Conservation (phyloP, 2,797 vertebrate species). For the Oreonectes daqikongensis region DNA sequence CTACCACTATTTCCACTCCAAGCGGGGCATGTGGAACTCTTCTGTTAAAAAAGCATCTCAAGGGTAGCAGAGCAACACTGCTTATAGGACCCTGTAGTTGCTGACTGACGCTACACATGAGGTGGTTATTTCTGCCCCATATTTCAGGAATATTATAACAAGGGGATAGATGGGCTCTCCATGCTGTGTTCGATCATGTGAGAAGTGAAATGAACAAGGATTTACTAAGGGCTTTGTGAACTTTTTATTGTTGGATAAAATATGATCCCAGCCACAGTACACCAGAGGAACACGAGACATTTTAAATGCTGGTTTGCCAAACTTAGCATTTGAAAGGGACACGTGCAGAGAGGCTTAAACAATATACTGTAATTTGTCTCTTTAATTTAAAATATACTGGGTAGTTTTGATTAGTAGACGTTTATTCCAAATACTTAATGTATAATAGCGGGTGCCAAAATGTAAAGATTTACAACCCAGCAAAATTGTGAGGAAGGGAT, state of each 20-base stretch:
- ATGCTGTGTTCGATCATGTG: slow-evolving; percentile 9
- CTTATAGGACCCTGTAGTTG: slow-evolving; percentile 13
- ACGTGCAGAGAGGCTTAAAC: not conserved
- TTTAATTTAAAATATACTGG: slow-evolving; percentile 24
- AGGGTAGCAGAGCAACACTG: slow-evolving; percentile 67
- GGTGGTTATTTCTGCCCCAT: not conserved
- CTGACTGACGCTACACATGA: not conserved
- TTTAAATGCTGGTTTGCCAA: slow-evolving; percentile 30
- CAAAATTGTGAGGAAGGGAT: slow-evolving; percentile 61
- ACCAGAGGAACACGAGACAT: slow-evolving; percentile 12
- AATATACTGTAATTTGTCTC: slow-evolving; percentile 16
- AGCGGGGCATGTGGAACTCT: slow-evolving; percentile 95
- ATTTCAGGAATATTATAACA: slow-evolving; percentile 27
- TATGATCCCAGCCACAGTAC: not conserved
- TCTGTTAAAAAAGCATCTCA: slow-evolving; percentile 84
- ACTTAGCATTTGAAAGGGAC: slow-evolving; percentile 5
- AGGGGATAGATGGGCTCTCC: slow-evolving; percentile 23
- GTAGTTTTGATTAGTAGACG: slow-evolving; percentile 28
- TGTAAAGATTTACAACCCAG: slow-evolving; percentile 22
- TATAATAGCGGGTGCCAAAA: slow-evolving; percentile 37
- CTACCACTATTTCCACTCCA: slow-evolving; percentile 97
- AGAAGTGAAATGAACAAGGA: not conserved
- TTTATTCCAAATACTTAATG: slow-evolving; percentile 15
- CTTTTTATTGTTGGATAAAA: slow-evolving; percentile 13
- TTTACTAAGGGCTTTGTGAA: slow-evolving; percentile 4